Evolutionary conservation across 2,113 vertebrate species (phyloP), one percentile per base, ranked within the genome.

Genomic region (Coregonus clupeaformis): DNA sequence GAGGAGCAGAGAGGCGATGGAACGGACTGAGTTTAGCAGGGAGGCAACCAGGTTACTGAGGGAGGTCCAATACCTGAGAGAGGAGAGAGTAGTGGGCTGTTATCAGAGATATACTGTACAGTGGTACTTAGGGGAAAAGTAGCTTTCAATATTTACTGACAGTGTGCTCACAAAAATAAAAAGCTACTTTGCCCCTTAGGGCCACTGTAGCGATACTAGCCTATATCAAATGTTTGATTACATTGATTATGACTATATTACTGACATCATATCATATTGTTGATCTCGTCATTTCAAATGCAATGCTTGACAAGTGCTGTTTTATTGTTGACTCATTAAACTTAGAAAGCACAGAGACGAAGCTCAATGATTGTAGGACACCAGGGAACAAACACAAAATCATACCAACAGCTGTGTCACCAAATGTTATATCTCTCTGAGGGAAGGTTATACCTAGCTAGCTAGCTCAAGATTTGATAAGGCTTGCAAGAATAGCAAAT

Each of bases 1-100:
- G 57, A 98, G 95, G 30, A 99, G 94, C 78, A 99, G 91, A 27
- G 94, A 99, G 82, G 96, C 96, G 1, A 99, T 98, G 90, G 97
- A 99, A 84, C 95, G 97, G 45, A 99, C 91, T 0, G 98, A 99
- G 88, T 99, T 99, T 60, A 99, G 94, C 75, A 99, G 91, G 0
- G 98, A 99, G 1, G 96, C 97, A 82, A 99, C 96, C 62, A 99
- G 91, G 84, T 98, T 98, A 88, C 95, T 97, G 75, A 99, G 83
- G 0, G 97, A 97, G 0, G 93, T 96, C 97, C 97, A 99, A 77
- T 98, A 95, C 85, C 97, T 99, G 82, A 42, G 5, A 29, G 12
- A 84, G 57, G 75, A 20, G 11, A 49, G 24, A 22, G 12, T 16
- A 29, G 42, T 18, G 45, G n/a, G 27, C 27, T 16, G 13, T 16